These are phyloP conservation scores for Siniperca chuatsi DNA, from an alignment of 2,113 vertebrate species.

Conservation along the genomic window DNA sequence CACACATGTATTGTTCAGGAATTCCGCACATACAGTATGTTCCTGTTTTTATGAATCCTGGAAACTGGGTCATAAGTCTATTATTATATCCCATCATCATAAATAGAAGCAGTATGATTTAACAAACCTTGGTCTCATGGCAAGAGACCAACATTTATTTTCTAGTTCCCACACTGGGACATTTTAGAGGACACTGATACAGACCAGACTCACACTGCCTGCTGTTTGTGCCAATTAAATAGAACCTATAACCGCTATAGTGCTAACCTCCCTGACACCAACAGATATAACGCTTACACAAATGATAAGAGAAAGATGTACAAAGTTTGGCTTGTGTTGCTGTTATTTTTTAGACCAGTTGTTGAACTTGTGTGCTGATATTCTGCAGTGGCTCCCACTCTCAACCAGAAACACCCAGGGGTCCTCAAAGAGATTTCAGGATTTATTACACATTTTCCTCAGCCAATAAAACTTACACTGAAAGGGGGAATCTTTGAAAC, in stretches of 20 bases:
- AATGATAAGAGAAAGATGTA: neutral
- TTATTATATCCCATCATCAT: slow-evolving; percentile 11
- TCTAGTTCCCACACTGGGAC: slow-evolving; percentile 37
- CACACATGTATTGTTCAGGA: neutral
- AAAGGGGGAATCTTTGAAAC: neutral
- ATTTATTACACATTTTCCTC: neutral
- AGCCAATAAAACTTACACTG: neutral
- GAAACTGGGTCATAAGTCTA: neutral
- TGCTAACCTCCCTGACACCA: neutral
- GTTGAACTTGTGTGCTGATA: slow-evolving; percentile 1
- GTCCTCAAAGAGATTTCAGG: neutral
- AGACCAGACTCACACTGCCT: slow-evolving; percentile 13
- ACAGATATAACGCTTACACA: neutral
- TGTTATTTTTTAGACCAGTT: slow-evolving; percentile 9
- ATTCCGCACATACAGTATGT: neutral
- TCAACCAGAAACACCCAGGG: slow-evolving; percentile 34
- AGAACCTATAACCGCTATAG: neutral
- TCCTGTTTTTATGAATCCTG: neutral
- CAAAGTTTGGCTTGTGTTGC: neutral
- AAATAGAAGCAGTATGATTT: slow-evolving; percentile 38
- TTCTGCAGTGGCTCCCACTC: neutral
- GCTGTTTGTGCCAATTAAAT: neutral
- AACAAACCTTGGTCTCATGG: slow-evolving; percentile 9
- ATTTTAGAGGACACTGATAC: slow-evolving; percentile 20
- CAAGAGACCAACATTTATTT: slow-evolving; percentile 24